phyloP scores from a whole-genome alignment of 2,113 vertebrate genomes.

The Marmota flaviventris region DNA sequence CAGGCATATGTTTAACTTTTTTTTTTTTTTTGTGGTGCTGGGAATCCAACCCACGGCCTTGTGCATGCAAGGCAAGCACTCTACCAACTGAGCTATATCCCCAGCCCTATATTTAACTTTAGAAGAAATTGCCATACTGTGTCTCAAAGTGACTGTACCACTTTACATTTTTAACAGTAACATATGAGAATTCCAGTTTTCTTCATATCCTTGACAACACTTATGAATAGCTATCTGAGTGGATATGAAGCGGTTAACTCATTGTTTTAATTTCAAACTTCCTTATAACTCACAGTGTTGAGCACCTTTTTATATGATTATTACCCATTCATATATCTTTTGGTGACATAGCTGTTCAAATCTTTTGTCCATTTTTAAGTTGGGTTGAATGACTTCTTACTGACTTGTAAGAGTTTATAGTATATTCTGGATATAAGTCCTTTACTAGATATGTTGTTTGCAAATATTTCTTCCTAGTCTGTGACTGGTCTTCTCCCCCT shows the following conservation, averaged over 20 bases:
- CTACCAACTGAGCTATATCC: too few species aligned
- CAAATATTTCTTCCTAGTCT: neutral
- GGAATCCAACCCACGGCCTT: too few species aligned
- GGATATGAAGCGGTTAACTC: neutral
- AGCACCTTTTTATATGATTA: neutral
- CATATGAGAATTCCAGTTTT: slow-evolving; percentile 8
- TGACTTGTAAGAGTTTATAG: neutral
- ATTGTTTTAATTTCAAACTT: slow-evolving; percentile 51
- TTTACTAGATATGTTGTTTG: slow-evolving; percentile 24
- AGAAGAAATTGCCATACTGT: neutral
- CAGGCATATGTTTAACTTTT: too few species aligned
- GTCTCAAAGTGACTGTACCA: neutral
- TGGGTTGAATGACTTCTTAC: neutral
- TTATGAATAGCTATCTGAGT: neutral
- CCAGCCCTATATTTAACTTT: neutral
- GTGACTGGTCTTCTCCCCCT: neutral
- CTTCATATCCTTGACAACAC: neutral
- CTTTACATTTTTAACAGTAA: neutral
- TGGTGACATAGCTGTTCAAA: neutral
- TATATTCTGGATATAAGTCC: neutral
- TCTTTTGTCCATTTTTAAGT: neutral
- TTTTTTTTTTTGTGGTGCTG: too few species aligned
- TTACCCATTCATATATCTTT: neutral
- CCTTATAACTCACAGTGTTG: neutral
- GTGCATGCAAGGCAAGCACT: too few species aligned